A percentile compares a stretch with the other conserved stretches of the same genome.
These are phyloP conservation scores for Petrocephalus microphthalmus DNA, from an alignment of 2,113 vertebrate species.

Conservation along the genomic window DNA sequence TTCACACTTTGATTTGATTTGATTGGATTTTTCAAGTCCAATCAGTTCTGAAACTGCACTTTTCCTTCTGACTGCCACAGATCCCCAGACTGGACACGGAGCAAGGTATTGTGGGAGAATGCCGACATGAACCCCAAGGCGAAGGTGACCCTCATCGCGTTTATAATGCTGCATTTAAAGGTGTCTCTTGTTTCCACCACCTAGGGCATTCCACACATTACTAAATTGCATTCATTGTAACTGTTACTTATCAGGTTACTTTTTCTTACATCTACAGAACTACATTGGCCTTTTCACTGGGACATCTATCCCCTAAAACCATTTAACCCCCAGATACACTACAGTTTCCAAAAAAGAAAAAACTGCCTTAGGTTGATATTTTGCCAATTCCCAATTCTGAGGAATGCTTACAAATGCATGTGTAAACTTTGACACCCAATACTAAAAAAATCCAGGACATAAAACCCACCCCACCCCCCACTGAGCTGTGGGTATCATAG, in stretches of 20 bases:
- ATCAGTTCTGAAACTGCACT: constrained; percentile 54
- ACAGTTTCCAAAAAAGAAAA: background rate
- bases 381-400: background rate
- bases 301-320: background rate
- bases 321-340: background rate
- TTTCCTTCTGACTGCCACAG: constrained; percentile 26
- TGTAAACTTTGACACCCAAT: background rate
- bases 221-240: background rate
- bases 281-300: background rate
- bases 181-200: background rate
- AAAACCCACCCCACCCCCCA: background rate
- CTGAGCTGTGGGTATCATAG: background rate
- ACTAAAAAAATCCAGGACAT: background rate
- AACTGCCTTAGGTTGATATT: background rate
- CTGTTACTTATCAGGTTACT: background rate
- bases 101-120: background rate
- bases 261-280: background rate
- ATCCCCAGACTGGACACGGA: background rate
- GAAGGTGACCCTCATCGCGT: too few relatives aligned
- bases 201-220: background rate
- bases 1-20: constrained; percentile 40
- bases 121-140: background rate
- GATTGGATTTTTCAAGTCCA: constrained; percentile 39
- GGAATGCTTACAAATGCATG: background rate
- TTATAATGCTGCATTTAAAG: too few relatives aligned